Evolutionary conservation across 2,888 invertebrate genomes (phyloP).

Genomic region (Sphaeridia pumilis): DNA sequence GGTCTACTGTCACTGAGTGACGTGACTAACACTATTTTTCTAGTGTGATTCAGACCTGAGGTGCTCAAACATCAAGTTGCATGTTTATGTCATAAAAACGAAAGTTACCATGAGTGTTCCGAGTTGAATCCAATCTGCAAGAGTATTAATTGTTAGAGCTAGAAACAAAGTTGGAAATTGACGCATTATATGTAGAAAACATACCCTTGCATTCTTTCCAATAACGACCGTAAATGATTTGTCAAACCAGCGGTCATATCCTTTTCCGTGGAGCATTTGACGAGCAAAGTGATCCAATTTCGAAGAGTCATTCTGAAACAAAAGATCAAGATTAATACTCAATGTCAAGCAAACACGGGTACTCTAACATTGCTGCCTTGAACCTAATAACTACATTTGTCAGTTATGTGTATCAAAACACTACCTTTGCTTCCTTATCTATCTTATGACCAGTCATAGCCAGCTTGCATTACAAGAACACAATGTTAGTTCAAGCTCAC

Average conservation of each 20-base stretch:
- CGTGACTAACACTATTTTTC: too few relatives aligned
- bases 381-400: too few relatives aligned
- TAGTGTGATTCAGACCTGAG: constrained; percentile 3
- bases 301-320: constrained; percentile 49
- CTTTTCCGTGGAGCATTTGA: constrained; percentile 83
- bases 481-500: neutral
- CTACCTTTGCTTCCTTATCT: neutral
- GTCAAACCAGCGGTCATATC: constrained; percentile 96
- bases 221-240: constrained; percentile 95
- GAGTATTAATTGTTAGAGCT: constrained; percentile 11
- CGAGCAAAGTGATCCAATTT: constrained; percentile 77
- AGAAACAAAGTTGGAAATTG: too few relatives aligned
- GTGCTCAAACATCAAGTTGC: too few relatives aligned
- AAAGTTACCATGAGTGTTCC: constrained; percentile 98
- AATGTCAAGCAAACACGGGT: too few relatives aligned
- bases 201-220: constrained; percentile 77
- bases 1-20: too few relatives aligned
- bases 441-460: neutral
- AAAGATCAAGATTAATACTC: too few relatives aligned
- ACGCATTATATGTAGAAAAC: constrained; percentile 36
- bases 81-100: too few relatives aligned
- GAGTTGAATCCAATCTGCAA: constrained; percentile 90
- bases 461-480: neutral
- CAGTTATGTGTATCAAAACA: too few relatives aligned
- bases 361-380: too few relatives aligned